Percentiles rank a stretch among this genome's conserved stretches.
Conservation (phyloP, 2,113 vertebrate genomes). For the Daboia siamensis region DNA sequence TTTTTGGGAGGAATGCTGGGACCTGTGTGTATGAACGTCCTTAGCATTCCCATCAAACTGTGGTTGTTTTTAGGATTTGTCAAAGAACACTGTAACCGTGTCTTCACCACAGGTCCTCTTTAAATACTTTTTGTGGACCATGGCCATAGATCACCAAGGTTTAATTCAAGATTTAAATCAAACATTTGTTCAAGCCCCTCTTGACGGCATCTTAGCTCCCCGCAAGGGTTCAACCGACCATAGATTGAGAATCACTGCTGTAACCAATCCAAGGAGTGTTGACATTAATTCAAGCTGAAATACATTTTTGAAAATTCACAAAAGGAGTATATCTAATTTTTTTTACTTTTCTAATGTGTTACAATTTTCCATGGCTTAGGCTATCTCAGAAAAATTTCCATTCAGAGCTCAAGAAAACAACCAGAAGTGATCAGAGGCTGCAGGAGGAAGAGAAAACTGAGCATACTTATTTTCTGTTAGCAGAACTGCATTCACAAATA, state of each 20-base stretch:
- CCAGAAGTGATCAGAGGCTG: neutral
- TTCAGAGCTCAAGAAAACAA: neutral
- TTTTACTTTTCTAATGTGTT: neutral
- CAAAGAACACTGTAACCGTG: neutral
- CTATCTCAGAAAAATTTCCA: neutral
- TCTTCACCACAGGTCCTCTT: neutral
- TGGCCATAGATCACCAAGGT: neutral
- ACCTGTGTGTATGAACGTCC: neutral
- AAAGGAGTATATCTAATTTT: neutral
- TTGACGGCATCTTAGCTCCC: rapidly evolving
- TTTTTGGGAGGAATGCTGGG: neutral
- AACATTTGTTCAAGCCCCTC: neutral
- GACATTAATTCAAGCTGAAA: neutral
- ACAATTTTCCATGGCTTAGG: neutral
- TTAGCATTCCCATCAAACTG: neutral
- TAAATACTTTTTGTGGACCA: neutral
- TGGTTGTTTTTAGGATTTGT: neutral
- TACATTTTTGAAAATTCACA: neutral
- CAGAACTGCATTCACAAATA: neutral
- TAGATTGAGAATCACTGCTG: neutral
- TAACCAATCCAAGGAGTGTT: neutral
- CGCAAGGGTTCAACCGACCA: neutral
- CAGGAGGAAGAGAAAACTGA: neutral
- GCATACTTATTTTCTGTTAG: neutral
- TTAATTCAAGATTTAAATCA: neutral